Base-by-base conservation (phyloP, 2,888 invertebrate species). In the Archaeoteleia sp. region DNA sequence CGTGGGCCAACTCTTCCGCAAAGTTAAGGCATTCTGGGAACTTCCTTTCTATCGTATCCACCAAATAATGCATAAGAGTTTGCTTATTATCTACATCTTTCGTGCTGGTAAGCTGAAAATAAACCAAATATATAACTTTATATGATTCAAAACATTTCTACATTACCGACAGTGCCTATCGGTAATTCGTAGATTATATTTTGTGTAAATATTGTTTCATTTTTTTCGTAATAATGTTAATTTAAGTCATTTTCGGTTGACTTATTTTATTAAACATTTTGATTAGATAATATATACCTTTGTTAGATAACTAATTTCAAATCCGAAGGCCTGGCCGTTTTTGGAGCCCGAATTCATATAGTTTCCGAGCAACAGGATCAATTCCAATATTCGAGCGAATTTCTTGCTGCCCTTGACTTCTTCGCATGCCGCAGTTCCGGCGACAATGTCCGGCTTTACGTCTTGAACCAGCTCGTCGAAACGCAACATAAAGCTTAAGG, bases 311-410 rank as follows among this genome's bases (percentile, higher is more conserved):
- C 93, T 96, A 77, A 99, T 95, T 86, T 99, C 98, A 85, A 98
- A 99, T 0, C 97, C 99, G 78, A 95, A 94, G 0, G 97, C 96
- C 71, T 94, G 95, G 0, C 94, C 97, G 81, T 97, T 97, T 78
- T 93, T 93, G 4, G 96, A 95, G 0, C 97, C 97, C 0, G 95
- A 91, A 85, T 98, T 98, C 95, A 99, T 95, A 80, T 95, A 97
- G 86, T 99, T 99, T 1, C 98, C 98, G 13, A 98, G 87, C 7
- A 97, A 85, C 0, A 99, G 87, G 63, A 98, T 90, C 0, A 98
- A 87, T 84, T 98, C 95, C 8, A 99, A 86, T 43, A 99, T 92
- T 82, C 91, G 92, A 0, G 94, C 92, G 85, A 99, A 97, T 80
- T 96, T 97, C 71, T 90, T 90, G 78, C 97, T 97, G 17, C 90